phyloP scores from a whole-genome alignment of 1,140 invertebrate genomes.

The Episyrphus balteatus region DNA sequence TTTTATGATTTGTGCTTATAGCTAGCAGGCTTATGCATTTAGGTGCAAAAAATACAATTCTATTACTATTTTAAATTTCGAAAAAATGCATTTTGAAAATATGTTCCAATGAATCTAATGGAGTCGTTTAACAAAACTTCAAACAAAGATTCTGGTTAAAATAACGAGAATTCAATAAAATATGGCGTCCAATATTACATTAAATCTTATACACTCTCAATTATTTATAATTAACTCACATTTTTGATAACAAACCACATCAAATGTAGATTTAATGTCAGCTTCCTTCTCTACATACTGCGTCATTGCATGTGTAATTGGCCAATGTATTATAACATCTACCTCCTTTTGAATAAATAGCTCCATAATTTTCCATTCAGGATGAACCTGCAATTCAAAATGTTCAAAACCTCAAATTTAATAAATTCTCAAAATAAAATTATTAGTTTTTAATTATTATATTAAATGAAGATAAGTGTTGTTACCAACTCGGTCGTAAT shows the following conservation, averaged over 20 bases:
- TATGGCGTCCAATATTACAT: no score
- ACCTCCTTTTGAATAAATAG: slow-evolving; percentile 60
- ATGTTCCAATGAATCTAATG: no score
- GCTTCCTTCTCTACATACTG: slow-evolving; percentile 53
- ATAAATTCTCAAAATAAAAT: neutral
- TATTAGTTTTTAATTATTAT: neutral
- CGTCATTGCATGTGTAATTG: slow-evolving; percentile 59
- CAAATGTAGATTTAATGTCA: slow-evolving; percentile 66
- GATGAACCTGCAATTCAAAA: slow-evolving; percentile 38
- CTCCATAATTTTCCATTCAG: slow-evolving; percentile 61
- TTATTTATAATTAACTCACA: no score
- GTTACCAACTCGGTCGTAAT: slow-evolving; percentile 41
- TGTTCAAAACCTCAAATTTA: neutral
- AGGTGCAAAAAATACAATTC: no score
- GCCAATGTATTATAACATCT: slow-evolving; percentile 46
- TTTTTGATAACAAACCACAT: slow-evolving; percentile 66
- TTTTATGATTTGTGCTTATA: no score
- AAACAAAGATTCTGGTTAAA: no score
- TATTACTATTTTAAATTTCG: no score
- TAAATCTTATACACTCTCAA: no score
- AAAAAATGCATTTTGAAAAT: no score
- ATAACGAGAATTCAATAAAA: no score
- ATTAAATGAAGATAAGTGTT: neutral
- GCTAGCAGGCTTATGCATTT: no score
- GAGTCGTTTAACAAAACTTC: no score